Base-by-base conservation (phyloP, 2,797 vertebrate genomes). In the Urocyon cinereoargenteus region DNA sequence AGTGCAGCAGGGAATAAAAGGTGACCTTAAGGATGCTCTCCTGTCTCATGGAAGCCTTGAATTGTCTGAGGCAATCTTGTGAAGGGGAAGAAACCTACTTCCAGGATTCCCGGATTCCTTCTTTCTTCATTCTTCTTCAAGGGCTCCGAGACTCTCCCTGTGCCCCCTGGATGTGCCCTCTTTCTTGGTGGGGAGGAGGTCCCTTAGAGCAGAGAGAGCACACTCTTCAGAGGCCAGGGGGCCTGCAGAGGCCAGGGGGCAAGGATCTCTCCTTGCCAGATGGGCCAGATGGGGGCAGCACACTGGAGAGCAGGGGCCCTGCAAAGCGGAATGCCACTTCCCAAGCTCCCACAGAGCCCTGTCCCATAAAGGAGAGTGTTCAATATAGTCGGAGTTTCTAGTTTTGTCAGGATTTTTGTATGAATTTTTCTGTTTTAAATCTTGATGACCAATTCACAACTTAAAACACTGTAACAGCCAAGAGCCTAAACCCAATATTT, bases 391-490 rank as follows among this genome's bases (percentile, higher is more conserved):
- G 12, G 11, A 81, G 34, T 90, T 90, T 85, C 89, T 82, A 40
- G 36, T 88, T n/a, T 24, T 18, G 53, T 34, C 36, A 70, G 55
- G 10, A 68, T 22, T 79, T 87, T 31, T 51, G 14, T 77, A 28
- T 82, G 62, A 66, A 86, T 34, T 64, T 59, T 40, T 61, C 22
- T 68, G 28, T 77, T 92, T 51, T 83, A 95, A 94, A 95, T 89
- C 16, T 51, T 61, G 68, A 55, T 7, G 66, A 82, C 26, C 36
- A 96, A 87, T 49, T 84, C 45, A 61, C 22, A 87, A 49, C 78
- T 93, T 70, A 86, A 97, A 93, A 81, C 61, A 72, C 19, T 10
- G 7, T 61, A 70, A 64, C 16, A 95, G 77, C 72, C 62, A 94
- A 95, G 21, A 79, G n/a, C 28, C 84, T 49, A 91, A 77, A 73